Evolutionary conservation across 2,888 invertebrate genomes (phyloP), one percentile per base, ranked within the genome.

Genomic region (Drosophila imparisetae): DNA sequence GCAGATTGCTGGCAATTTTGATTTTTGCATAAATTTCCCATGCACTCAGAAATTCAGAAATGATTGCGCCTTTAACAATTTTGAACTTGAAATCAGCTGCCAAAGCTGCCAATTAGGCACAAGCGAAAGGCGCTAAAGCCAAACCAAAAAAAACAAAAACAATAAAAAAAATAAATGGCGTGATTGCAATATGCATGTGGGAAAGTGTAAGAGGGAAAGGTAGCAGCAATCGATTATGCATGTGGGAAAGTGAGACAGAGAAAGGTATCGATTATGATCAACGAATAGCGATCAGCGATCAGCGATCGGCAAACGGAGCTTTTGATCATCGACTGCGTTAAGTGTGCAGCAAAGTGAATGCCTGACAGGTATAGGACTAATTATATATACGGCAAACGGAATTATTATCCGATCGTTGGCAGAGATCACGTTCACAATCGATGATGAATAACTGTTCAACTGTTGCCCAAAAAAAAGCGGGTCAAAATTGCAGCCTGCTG

Each of bases 1-100:
- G 76, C 64, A 85, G 83, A 87, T 83, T 83, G 83, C 75, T 71
- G 62, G 73, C 77, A 79, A 86, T 86, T 81, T 82, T 69, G 59
- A 67, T 61, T 52, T 66, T 80, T 77, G 80, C 87, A 86, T 83
- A 84, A 84, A 79, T 81, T 83, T 86, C 65, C 68, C 81, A 80
- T 73, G 62, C 62, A 73, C 71, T 75, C 55, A 67, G 66, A 76
- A 68, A 54, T 38, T 38, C 61, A 76, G 53, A 67, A 69, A 70
- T 78, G 75, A 82, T 76, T 82, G 70, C 80, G 15, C 50, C 57
- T 53, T 63, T 63, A 55, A 62, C 64, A 78, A 70, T 66, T 82
- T 79, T 83, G 83, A 82, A 83, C 82, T 82, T 86, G 81, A 86
- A 83, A 83, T 81, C 58, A 66, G 68, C 45, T 60, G 69, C 62